phyloP scores from a whole-genome alignment of 2,888 invertebrate genomes.

The Apotomis capreana region DNA sequence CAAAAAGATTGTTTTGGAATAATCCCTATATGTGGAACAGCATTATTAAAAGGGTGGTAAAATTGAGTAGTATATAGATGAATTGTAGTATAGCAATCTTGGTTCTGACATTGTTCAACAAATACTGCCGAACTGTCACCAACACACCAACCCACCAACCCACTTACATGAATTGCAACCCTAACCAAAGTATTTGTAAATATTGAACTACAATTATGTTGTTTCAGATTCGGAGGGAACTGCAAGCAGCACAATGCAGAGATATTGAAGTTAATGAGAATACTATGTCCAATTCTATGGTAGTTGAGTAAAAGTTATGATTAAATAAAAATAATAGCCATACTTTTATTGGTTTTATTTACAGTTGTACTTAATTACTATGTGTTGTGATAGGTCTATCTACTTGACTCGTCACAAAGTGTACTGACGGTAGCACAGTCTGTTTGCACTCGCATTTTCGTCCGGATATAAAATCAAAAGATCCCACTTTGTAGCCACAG shows the following conservation, averaged over 20 bases:
- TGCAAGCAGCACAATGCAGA: conserved; percentile 91
- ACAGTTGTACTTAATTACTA: conserved; percentile 34
- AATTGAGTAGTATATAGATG: too few relatives aligned
- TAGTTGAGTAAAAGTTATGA: conserved; percentile 62
- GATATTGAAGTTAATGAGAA: conserved; percentile 85
- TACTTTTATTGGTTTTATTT: conserved; percentile 12
- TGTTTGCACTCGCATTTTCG: conserved; percentile 84
- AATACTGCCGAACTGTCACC: too few relatives aligned
- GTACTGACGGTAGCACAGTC: conserved; percentile 82
- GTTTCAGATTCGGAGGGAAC: conserved; percentile 91
- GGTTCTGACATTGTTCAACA: too few relatives aligned
- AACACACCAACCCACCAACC: too few relatives aligned
- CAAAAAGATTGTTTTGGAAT: too few relatives aligned
- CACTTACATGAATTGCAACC: too few relatives aligned
- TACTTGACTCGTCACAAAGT: conserved; percentile 85
- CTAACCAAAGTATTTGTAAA: background rate
- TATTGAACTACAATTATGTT: background rate
- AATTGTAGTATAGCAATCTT: too few relatives aligned
- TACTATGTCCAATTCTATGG: conserved; percentile 58
- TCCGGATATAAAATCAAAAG: conserved; percentile 86
- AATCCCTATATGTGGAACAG: too few relatives aligned
- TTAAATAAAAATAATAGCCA: conserved; percentile 33
- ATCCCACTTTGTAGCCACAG: conserved; percentile 85
- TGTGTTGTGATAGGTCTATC: conserved; percentile 71
- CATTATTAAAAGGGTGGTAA: too few relatives aligned